Percentiles rank a stretch among this genome's conserved stretches.
Conservation (phyloP, 1,140 invertebrate species). For the Penaeus indicus region DNA sequence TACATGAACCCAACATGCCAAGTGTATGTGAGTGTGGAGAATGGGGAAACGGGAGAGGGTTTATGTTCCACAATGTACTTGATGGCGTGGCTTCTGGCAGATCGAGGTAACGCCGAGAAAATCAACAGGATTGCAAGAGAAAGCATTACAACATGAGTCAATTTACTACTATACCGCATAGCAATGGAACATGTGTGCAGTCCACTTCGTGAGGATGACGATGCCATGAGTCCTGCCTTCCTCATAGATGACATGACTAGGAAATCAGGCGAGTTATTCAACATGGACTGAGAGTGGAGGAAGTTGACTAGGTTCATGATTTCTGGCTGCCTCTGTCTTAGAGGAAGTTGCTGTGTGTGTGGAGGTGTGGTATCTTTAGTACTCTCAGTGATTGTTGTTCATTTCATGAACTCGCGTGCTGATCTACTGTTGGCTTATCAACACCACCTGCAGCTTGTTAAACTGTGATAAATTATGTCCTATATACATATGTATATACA, state of each 20-base stretch:
- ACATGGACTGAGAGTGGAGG: constrained; percentile 65
- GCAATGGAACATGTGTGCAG: constrained; percentile 62
- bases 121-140: constrained; percentile 50
- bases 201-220: constrained; percentile 57
- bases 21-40: constrained; percentile 58
- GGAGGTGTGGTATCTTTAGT: constrained; percentile 54
- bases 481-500: too few species aligned
- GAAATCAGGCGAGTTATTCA: constrained; percentile 59
- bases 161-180: constrained; percentile 47
- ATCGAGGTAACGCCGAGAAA: constrained; percentile 45
- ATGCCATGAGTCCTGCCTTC: constrained; percentile 64
- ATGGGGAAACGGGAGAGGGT: constrained; percentile 40
- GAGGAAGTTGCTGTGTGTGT: constrained; percentile 60
- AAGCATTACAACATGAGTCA: constrained; percentile 45
- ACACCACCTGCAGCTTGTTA: constrained; percentile 47
- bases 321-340: constrained; percentile 52
- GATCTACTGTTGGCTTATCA: constrained; percentile 48
- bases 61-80: constrained; percentile 36
- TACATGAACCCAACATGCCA: constrained; percentile 57
- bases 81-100: constrained; percentile 53
- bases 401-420: constrained; percentile 55
- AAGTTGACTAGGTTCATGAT: constrained; percentile 53
- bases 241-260: constrained; percentile 58
- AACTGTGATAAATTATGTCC: neutral
- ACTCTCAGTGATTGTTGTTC: constrained; percentile 47